phyloP scores from a whole-genome alignment of 2,888 invertebrate species.

The Drosophila kanekoi region DNA sequence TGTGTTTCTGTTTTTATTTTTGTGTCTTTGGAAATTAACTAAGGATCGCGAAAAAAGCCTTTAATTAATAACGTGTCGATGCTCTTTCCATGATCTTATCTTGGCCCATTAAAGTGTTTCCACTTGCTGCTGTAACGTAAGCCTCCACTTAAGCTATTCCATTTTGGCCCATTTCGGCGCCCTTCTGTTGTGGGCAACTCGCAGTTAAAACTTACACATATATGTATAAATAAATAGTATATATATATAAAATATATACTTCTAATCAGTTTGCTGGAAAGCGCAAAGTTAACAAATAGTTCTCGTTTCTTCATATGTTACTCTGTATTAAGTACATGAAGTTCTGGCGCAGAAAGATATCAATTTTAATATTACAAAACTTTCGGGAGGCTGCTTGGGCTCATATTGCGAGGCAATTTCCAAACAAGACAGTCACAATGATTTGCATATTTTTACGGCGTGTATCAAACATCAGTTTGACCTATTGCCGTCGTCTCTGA shows the following conservation, averaged over 20 bases:
- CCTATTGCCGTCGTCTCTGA: slow-evolving; percentile 6
- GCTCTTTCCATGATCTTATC: slow-evolving; percentile 16
- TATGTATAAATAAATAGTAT: not conserved
- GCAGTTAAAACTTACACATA: no score
- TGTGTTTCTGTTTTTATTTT: not conserved
- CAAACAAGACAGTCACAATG: slow-evolving; percentile 29
- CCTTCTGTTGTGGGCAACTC: no score
- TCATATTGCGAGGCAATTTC: not conserved
- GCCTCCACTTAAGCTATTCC: no score
- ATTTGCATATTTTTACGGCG: slow-evolving; percentile 18
- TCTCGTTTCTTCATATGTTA: no score
- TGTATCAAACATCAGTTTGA: slow-evolving; percentile 1
- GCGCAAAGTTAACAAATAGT: no score
- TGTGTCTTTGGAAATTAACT: not conserved
- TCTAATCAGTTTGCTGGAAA: no score
- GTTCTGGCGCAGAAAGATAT: no score
- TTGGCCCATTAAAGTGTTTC: slow-evolving; percentile 5
- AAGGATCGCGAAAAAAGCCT: slow-evolving; percentile 17
- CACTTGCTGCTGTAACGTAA: not conserved
- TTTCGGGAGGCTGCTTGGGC: not conserved
- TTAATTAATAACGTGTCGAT: slow-evolving; percentile 30
- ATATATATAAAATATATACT: no score
- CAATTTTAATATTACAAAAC: no score
- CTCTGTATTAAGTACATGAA: no score
- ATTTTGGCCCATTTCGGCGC: no score